Conservation (phyloP, 2,888 invertebrate species). For the Macrosoma leucophasiata region DNA sequence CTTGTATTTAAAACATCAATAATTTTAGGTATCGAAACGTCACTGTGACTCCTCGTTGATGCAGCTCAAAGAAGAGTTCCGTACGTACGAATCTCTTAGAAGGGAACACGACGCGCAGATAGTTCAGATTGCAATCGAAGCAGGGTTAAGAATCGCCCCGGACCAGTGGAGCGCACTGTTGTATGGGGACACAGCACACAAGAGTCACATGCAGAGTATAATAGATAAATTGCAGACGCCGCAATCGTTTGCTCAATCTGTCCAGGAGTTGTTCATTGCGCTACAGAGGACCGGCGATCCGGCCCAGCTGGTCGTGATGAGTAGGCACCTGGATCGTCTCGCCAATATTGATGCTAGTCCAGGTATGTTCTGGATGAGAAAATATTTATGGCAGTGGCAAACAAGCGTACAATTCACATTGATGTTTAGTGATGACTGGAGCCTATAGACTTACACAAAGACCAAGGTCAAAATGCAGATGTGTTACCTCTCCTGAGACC, state of each 20-base stretch:
- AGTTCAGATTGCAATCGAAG: constrained; percentile 98
- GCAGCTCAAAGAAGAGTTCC: constrained; percentile 98
- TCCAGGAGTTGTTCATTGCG: constrained; percentile 93
- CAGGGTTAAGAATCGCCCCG: constrained; percentile 96
- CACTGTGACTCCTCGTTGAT: constrained; percentile 98
- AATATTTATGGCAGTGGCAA: too few species aligned
- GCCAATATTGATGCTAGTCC: constrained; percentile 91
- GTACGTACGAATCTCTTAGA: constrained; percentile 93
- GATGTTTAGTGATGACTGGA: too few species aligned
- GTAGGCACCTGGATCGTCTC: constrained; percentile 87
- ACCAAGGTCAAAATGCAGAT: too few species aligned
- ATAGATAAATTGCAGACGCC: constrained; percentile 94
- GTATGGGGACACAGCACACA: constrained; percentile 96
- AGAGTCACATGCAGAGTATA: constrained; percentile 96
- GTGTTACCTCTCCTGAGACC: too few species aligned
- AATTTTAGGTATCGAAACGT: constrained; percentile 95
- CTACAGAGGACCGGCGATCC: constrained; percentile 93
- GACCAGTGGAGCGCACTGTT: constrained; percentile 98
- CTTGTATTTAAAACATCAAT: too few species aligned
- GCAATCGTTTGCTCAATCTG: constrained; percentile 92
- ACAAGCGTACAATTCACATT: too few species aligned
- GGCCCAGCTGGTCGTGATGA: constrained; percentile 80
- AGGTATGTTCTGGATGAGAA: constrained; percentile 62
- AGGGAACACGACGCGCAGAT: constrained; percentile 99
- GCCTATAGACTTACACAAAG: too few species aligned